phyloP scores from a whole-genome alignment of 1,140 invertebrate genomes.

The Lordiphosa clarofinis region DNA sequence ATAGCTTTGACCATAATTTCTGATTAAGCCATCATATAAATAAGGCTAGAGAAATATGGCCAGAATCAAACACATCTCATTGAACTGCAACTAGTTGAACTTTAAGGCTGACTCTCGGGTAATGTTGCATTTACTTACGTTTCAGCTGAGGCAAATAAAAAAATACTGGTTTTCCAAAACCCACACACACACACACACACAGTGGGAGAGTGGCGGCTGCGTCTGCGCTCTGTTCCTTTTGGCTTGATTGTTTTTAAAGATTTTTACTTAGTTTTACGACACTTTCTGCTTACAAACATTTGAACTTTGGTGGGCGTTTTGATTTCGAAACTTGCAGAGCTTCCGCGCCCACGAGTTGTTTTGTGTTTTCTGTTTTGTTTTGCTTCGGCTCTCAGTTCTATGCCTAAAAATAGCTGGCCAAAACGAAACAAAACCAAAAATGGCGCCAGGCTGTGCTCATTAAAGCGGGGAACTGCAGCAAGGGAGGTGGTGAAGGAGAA shows the following conservation, averaged over 20 bases:
- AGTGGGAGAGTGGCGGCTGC: constrained; percentile 31
- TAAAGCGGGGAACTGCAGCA: constrained; percentile 42
- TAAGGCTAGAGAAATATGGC: constrained; percentile 14
- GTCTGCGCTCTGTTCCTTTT: constrained; percentile 36
- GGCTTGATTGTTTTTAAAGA: constrained; percentile 27
- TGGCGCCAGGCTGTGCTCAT: constrained; percentile 75
- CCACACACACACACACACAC: constrained; percentile 21
- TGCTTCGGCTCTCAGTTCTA: constrained; percentile 41
- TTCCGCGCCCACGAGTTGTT: constrained; percentile 50
- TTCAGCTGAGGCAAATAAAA: constrained; percentile 32
- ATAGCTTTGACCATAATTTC: constrained; percentile 59
- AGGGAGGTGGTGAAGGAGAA: constrained; percentile 7
- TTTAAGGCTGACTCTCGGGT: constrained; percentile 42
- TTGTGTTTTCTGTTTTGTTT: constrained; percentile 36
- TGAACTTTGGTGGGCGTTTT: constrained; percentile 53
- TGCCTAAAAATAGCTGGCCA: constrained; percentile 69
- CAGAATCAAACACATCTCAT: constrained; percentile 6
- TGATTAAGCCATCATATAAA: constrained; percentile 67
- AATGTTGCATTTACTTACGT: constrained; percentile 45
- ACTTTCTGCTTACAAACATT: constrained; percentile 41
- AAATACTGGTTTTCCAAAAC: constrained; percentile 75
- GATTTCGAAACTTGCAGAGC: constrained; percentile 52
- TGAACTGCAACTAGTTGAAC: constrained; percentile 51
- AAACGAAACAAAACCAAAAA: constrained; percentile 53
- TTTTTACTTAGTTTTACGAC: constrained; percentile 31